Evolutionary conservation across 2,888 invertebrate species (phyloP).

Genomic region (Punctoribates punctum): DNA sequence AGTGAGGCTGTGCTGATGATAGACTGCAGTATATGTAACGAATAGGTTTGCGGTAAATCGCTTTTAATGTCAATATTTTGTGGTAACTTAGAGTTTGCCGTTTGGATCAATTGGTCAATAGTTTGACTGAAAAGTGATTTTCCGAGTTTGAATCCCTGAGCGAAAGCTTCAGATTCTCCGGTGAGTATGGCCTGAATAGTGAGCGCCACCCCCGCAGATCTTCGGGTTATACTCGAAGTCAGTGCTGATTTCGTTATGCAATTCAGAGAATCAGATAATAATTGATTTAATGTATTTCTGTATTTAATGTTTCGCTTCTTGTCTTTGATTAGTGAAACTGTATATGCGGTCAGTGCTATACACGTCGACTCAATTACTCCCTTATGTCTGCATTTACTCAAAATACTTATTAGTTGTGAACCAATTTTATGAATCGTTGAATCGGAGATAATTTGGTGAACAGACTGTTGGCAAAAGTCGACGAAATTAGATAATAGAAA

Average conservation of each 20-base stretch:
- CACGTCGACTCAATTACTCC: constrained; percentile 40
- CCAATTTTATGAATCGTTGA: not conserved
- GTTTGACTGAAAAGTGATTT: constrained; percentile 32
- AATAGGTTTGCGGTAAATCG: constrained; percentile 40
- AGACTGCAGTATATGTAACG: constrained; percentile 35
- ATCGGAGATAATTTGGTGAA: not conserved
- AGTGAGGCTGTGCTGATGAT: constrained; percentile 36
- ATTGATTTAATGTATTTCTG: not conserved
- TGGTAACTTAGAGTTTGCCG: not conserved
- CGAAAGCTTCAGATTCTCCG: constrained; percentile 40
- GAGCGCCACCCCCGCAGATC: constrained; percentile 35
- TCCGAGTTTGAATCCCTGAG: constrained; percentile 14
- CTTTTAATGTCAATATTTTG: not conserved
- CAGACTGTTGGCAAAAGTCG: not conserved
- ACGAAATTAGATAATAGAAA: constrained; percentile 37
- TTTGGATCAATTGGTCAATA: constrained; percentile 10
- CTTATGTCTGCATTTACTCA: constrained; percentile 39
- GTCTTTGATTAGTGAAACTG: not conserved
- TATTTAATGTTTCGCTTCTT: not conserved
- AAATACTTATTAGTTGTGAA: not conserved
- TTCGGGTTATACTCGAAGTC: constrained; percentile 38
- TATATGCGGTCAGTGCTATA: constrained; percentile 37
- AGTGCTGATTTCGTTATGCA: constrained; percentile 11
- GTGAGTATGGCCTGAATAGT: constrained; percentile 39
- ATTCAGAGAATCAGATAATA: constrained; percentile 23